A percentile compares a stretch with the other conserved stretches of the same genome.
Evolutionary conservation across 2,888 invertebrate species (phyloP).

Genomic region (Lasioglossum calceatum): DNA sequence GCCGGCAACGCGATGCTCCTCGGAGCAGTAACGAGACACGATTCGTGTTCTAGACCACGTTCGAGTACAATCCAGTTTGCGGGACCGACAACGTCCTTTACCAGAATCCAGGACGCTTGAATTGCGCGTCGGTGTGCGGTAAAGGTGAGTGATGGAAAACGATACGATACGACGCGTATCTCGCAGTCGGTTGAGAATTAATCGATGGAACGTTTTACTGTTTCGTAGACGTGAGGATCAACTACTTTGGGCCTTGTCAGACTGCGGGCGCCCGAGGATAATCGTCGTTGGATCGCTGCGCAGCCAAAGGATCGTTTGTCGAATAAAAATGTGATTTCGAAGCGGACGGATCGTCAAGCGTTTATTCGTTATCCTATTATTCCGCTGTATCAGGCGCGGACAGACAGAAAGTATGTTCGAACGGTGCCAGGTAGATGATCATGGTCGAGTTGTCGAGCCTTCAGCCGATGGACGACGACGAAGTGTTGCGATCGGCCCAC

Average conservation of each 20-base stretch:
- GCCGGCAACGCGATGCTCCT: neutral
- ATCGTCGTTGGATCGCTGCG: neutral
- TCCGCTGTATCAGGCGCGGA: neutral
- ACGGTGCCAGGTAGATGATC: neutral
- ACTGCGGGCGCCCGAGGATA: conserved; percentile 25
- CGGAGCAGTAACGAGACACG: neutral
- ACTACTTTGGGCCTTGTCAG: conserved; percentile 56
- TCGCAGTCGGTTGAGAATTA: neutral
- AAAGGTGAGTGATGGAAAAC: conserved; percentile 59
- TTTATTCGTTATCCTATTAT: neutral
- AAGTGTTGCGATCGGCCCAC: conserved; percentile 80
- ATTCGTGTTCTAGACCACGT: conserved; percentile 64
- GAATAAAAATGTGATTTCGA: neutral
- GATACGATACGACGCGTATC: neutral
- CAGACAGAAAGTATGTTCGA: neutral
- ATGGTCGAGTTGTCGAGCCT: neutral
- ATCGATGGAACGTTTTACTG: neutral
- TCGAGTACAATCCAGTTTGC: conserved; percentile 79
- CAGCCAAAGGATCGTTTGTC: neutral
- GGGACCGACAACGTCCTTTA: conserved; percentile 73
- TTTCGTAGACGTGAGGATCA: conserved; percentile 50
- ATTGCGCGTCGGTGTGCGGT: conserved; percentile 75
- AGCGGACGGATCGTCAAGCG: too few species aligned
- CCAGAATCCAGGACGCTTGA: conserved; percentile 72
- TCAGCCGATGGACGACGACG: conserved; percentile 68